Conservation (phyloP, 2,797 vertebrate species). For the Myotis vivesi region DNA sequence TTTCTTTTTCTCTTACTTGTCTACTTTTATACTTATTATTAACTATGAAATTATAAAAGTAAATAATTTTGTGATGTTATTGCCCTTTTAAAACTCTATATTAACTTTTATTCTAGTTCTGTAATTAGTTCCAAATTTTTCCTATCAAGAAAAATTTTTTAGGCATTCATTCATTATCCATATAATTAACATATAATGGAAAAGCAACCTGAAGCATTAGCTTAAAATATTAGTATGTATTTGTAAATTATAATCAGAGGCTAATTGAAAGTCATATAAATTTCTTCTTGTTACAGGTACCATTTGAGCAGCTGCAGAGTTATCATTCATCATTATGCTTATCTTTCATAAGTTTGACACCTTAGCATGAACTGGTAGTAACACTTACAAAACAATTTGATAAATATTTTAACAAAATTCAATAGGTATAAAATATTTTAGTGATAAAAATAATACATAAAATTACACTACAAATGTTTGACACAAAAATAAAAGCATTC, state of each 20-base stretch:
- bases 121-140: not conserved
- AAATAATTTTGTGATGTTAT: not conserved
- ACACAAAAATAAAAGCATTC: not conserved
- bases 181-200: slow-evolving; percentile 9
- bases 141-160: not conserved
- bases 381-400: not conserved
- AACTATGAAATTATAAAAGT: not conserved
- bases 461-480: not conserved
- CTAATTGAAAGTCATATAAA: not conserved
- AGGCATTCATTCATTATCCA: not conserved
- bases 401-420: not conserved
- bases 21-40: not conserved
- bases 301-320: not conserved
- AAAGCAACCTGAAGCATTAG: not conserved
- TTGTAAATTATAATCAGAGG: not conserved
- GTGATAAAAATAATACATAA: not conserved
- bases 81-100: not conserved
- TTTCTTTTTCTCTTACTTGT: not conserved
- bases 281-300: not conserved
- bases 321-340: not conserved
- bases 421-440: not conserved
- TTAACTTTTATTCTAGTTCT: not conserved
- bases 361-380: not conserved
- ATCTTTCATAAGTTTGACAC: not conserved
- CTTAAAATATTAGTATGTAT: not conserved